These are phyloP conservation scores for Platygyra sinensis DNA, from an alignment of 64 coral and sea anemone species.

Conservation along the genomic window DNA sequence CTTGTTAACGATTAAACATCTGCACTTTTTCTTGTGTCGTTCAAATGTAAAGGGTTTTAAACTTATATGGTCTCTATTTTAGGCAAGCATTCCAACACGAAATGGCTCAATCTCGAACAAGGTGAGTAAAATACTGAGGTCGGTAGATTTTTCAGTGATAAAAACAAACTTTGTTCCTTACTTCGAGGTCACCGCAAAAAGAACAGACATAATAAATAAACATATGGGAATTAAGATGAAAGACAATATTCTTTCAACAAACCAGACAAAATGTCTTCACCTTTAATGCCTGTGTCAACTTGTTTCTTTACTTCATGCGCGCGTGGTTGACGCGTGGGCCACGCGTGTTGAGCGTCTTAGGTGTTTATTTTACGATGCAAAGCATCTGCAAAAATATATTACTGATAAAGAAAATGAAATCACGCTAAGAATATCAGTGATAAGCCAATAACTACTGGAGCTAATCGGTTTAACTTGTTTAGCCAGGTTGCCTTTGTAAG, in stretches of 20 bases:
- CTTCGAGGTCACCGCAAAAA: background rate
- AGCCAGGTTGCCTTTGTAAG: background rate
- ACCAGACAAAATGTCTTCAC: background rate
- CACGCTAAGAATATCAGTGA: background rate
- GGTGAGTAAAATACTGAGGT: constrained; percentile 26
- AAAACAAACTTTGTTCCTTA: background rate
- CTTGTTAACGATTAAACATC: background rate
- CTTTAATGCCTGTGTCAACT: background rate
- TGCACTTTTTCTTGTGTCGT: background rate
- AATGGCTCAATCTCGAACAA: constrained; percentile 66
- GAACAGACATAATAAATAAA: background rate
- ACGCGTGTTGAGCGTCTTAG: background rate
- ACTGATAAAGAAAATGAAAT: constrained; percentile 1
- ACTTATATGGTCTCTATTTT: background rate
- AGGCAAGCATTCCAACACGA: constrained; percentile 64
- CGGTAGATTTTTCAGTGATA: background rate
- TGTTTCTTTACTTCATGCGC: background rate
- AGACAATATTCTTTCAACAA: background rate
- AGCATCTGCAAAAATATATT: background rate
- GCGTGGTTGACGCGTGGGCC: background rate
- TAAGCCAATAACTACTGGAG: background rate
- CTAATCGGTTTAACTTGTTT: constrained; percentile 2
- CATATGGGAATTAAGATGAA: background rate
- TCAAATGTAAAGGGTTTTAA: background rate
- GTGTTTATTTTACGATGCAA: background rate